Evolutionary conservation across 2,888 invertebrate genomes (phyloP), one percentile per base, ranked within the genome.

Genomic region (Actias luna): DNA sequence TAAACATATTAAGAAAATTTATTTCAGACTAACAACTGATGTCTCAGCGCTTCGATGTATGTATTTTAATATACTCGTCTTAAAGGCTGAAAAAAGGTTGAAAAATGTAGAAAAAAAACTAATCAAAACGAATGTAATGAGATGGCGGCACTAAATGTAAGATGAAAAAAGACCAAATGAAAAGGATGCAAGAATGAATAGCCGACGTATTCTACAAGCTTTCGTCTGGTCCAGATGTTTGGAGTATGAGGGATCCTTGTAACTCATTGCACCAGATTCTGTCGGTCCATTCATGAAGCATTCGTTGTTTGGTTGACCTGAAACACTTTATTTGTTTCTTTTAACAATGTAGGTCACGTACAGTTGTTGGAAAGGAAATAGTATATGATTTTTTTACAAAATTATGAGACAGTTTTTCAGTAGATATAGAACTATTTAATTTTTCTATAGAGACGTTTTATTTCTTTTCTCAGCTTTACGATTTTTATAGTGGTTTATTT

Each of bases 161-260:
- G 74, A 75, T 75, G 78, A 78, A 78, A 79, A 80, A 42, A n/a
- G n/a, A 74, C 70, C 46, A 25, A 50, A 76, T 71, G 64, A 75
- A 78, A 83, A 74, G 77, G 74, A 80, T 68, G 70, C 76, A 72
- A 68, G 77, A 75, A 80, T 85, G 83, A 87, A 88, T 80, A 77
- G 80, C 68, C 70, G 71, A 67, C 67, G 67, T 72, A 80, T 81
- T 78, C 80, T 79, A 79, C 81, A 81, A 80, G 72, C 73, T 57
- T 55, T 62, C 52, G 61, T 69, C 69, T 68, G 71, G 81, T 78
- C 80, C 79, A 83, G 80, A 82, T 84, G 82, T 71, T 83, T 80
- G 82, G 81, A 82, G 83, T 84, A 84, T 84, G 81, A 78, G 63
- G 57, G 60, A 58, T 64, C 58, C 58, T 66, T 55, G 39, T 55